phyloP scores from a whole-genome alignment of 2,113 vertebrate species.

The Lophura nycthemera region DNA sequence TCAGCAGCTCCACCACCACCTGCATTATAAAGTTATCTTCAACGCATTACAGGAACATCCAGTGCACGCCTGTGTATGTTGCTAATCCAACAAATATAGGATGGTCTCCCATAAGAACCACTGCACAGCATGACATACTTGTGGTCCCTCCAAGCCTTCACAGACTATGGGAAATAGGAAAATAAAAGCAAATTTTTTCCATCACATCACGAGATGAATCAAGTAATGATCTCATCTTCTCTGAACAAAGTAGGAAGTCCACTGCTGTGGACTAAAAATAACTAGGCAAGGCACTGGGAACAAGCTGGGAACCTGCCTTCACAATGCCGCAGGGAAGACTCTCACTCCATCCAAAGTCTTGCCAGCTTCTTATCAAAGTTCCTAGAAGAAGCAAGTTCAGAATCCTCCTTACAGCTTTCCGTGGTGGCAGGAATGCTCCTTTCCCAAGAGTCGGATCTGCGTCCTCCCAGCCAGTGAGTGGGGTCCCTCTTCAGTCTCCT shows the following conservation, averaged over 20 bases:
- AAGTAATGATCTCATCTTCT: background rate
- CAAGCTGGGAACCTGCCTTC: background rate
- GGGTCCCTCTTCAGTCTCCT: conserved; percentile 58
- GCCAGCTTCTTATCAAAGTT: background rate
- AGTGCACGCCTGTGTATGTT: no score
- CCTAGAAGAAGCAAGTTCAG: background rate
- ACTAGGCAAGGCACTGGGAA: background rate
- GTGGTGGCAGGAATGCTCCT: background rate
- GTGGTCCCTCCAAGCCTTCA: background rate
- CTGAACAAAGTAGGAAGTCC: background rate
- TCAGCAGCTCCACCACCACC: no score
- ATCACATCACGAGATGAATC: background rate
- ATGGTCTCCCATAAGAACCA: no score
- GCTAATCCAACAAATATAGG: no score
- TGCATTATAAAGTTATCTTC: no score
- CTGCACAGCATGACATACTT: background rate
- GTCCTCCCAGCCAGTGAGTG: conserved; percentile 39
- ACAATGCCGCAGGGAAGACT: background rate
- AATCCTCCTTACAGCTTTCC: background rate
- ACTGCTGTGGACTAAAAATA: background rate
- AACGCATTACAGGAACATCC: no score
- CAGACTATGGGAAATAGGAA: background rate
- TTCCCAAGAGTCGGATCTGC: background rate
- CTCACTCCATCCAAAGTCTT: background rate
- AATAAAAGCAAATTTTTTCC: background rate